A percentile compares a stretch with the other conserved stretches of the same genome.
phyloP scores from a whole-genome alignment of 1,140 invertebrate genomes.

The Ephestia elutella region DNA sequence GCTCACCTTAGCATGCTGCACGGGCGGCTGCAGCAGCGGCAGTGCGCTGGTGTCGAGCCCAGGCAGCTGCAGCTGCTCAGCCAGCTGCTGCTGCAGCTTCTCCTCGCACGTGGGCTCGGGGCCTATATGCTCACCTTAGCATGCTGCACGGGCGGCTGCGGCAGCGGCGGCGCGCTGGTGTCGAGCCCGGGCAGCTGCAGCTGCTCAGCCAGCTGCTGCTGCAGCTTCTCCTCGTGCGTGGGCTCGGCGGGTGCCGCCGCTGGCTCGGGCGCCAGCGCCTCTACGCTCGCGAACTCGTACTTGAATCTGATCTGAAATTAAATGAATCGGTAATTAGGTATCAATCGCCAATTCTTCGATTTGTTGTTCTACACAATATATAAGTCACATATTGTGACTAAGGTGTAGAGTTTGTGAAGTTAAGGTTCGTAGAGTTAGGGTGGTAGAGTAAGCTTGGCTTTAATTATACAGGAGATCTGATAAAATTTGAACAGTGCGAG shows the following conservation, averaged over 20 bases:
- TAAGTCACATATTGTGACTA: too few relatives aligned
- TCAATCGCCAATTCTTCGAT: too few relatives aligned
- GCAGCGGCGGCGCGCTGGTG: conserved; percentile 74
- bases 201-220: conserved; percentile 87
- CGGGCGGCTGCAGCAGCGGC: conserved; percentile 40
- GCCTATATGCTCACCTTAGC: too few relatives aligned
- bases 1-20: too few relatives aligned
- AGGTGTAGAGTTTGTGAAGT: too few relatives aligned
- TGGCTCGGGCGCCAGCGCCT: conserved; percentile 25
- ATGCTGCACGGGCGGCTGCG: conserved; percentile 48
- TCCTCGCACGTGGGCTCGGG: conserved; percentile 79
- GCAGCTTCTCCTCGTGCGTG: conserved; percentile 82
- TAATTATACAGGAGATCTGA: too few relatives aligned
- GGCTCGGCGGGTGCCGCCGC: conserved; percentile 55
- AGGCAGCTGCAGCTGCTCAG: conserved; percentile 86
- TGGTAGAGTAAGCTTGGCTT: too few relatives aligned
- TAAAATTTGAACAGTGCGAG: too few relatives aligned
- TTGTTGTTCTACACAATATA: neutral
- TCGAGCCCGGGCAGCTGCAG: conserved; percentile 85
- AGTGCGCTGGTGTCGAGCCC: conserved; percentile 81
- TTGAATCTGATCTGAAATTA: conserved; percentile 82
- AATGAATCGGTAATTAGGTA: neutral
- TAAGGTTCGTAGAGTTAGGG: too few relatives aligned
- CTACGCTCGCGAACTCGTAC: conserved; percentile 76
- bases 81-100: conserved; percentile 85